Base-by-base conservation (phyloP, 2,797 vertebrate genomes). In the Melanotaenia nigrans region DNA sequence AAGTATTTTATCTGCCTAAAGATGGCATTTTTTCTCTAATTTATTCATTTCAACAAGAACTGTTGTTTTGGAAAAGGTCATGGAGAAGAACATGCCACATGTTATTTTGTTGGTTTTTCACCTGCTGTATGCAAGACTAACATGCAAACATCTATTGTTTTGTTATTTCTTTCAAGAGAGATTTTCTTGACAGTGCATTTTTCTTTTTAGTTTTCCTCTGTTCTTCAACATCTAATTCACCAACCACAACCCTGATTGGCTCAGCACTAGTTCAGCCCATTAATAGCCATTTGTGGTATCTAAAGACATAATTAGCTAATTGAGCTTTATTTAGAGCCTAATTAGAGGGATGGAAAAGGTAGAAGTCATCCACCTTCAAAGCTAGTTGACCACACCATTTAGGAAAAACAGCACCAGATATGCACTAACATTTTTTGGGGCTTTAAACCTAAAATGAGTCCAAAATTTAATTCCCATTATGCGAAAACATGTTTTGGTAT, bases 1-100 rank as follows among this genome's bases (percentile, higher is more conserved):
- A 72, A 75, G 62, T 45, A 28, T 53, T 49, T 68, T 38, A 78
- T 80, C 79, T 86, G 71, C 73, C 79, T 75, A 66, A 85, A 84
- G 53, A 75, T 68, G 53, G 65, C 64, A 77, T 83, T 75, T 75
- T 45, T 32, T 55, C n/a, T 79, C 18, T 74, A 36, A 81, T 82
- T 73, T 61, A 73, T 85, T 74, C 58, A 4, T 62, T 58, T 71
- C 57, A 72, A 68, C 18, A 55, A 12, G 13, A 24, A 20, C 28
- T 55, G 20, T 38, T 64, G 57, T 77, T 65, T 53, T 24, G 33
- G 18, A 13, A 69, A 71, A 81, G 75, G 79, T 82, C 76, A 68
- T n/a, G 30, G 54, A 61, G 65, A 51, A 66, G 45, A 58, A 64
- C 30, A 12, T 7, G 35, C 25, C 12, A 28, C 13, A 49, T 58